Evolutionary conservation across 2,113 vertebrate genomes (phyloP).

Genomic region (Mugil cephalus): DNA sequence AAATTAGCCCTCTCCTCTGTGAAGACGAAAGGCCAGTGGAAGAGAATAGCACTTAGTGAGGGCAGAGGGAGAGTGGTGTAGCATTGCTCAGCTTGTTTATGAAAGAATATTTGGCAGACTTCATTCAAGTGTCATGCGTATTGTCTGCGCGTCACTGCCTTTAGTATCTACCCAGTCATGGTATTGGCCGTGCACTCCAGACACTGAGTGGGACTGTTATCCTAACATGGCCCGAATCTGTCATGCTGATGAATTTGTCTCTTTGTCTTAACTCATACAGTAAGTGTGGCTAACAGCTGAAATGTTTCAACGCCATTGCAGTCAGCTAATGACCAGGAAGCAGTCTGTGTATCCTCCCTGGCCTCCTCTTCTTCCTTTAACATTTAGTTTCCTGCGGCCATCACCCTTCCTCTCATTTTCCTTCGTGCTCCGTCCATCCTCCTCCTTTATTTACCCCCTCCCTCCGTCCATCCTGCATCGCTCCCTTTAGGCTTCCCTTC

Average conservation of each 20-base stretch:
- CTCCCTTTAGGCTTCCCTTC: slow-evolving; percentile 85
- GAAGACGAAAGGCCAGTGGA: slow-evolving; percentile 60
- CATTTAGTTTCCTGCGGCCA: slow-evolving; percentile 72
- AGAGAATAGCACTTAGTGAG: slow-evolving; percentile 19
- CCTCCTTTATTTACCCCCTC: slow-evolving; percentile 62
- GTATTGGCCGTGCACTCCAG: slow-evolving; percentile 83
- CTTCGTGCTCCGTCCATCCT: slow-evolving; percentile 62
- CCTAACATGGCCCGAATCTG: slow-evolving; percentile 92
- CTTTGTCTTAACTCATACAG: slow-evolving; percentile 91
- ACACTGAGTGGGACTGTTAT: slow-evolving; percentile 86
- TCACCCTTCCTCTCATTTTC: slow-evolving; percentile 73
- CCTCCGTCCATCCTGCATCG: slow-evolving; percentile 25
- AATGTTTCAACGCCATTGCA: slow-evolving; percentile 89
- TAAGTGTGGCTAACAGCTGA: slow-evolving; percentile 91
- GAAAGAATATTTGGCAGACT: slow-evolving; percentile 62
- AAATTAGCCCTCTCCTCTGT: slow-evolving; percentile 72
- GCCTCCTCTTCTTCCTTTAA: slow-evolving; percentile 74
- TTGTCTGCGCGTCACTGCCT: slow-evolving; percentile 82
- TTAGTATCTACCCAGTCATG: slow-evolving; percentile 90
- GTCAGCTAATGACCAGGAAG: slow-evolving; percentile 86
- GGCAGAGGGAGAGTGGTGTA: slow-evolving; percentile 12
- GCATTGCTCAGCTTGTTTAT: slow-evolving; percentile 63
- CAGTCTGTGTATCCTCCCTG: slow-evolving; percentile 30
- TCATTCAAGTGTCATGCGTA: slow-evolving; percentile 43
- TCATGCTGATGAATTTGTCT: slow-evolving; percentile 92